Percentiles rank a stretch among this genome's conserved stretches.
phyloP scores from a whole-genome alignment of 2,888 invertebrate species.

The Agonopterix alstromeriana region DNA sequence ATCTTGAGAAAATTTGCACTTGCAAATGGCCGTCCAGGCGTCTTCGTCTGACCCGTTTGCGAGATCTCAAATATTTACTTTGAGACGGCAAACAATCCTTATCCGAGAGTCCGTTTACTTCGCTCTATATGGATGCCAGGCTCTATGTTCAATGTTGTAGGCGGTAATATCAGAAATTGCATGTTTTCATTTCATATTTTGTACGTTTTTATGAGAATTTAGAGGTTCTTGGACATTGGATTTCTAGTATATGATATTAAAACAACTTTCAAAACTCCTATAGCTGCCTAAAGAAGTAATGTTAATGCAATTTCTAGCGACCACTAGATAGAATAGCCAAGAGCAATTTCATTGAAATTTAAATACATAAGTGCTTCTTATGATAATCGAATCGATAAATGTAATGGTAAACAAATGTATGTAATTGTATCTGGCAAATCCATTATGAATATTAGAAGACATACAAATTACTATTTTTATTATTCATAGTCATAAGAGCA shows the following conservation, averaged over 20 bases:
- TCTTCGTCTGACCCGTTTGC: constrained; percentile 61
- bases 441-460: not conserved
- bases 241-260: too few species aligned
- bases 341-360: too few species aligned
- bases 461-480: too few species aligned
- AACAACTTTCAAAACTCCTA: too few species aligned
- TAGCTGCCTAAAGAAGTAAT: too few species aligned
- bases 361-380: too few species aligned
- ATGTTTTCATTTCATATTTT: constrained; percentile 3
- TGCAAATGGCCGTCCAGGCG: constrained; percentile 55
- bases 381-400: not conserved
- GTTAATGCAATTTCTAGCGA: too few species aligned
- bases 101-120: constrained; percentile 58
- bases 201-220: constrained; percentile 3
- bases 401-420: constrained; percentile 2
- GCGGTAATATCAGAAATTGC: constrained; percentile 7
- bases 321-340: too few species aligned
- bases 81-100: constrained; percentile 56
- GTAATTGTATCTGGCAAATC: constrained; percentile 2
- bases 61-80: constrained; percentile 63
- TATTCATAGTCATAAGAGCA: too few species aligned
- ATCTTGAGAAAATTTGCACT: constrained; percentile 69
- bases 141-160: not conserved
- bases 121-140: constrained; percentile 29
- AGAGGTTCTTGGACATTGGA: too few species aligned